Evolutionary conservation across 2,888 invertebrate species (phyloP), one percentile per base, ranked within the genome.

Genomic region (Eilema depressum): DNA sequence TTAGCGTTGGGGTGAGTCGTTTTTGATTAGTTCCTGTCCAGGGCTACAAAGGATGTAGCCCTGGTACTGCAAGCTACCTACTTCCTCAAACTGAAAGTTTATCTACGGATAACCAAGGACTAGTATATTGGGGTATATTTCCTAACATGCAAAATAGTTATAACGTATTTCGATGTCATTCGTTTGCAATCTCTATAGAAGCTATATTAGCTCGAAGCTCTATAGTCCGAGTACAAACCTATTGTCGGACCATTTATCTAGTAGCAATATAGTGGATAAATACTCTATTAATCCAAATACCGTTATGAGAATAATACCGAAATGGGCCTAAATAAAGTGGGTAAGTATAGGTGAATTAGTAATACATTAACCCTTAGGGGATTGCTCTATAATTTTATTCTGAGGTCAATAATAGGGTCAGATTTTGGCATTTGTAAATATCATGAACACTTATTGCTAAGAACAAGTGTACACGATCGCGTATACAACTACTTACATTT

Each of bases 381-480:
- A 77, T 74, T 70, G 73, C 70, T 78, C 78, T 79, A 71, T 78
- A 83, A 82, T 83, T 78, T 76, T 77, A 79, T 80, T 79, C 74
- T 76, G 68, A 72, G 88, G 86, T 87, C 86, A 85, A 80, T 77
- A 79, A 75, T 75, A 69, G 87, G 88, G 89, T 90, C 89, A 89
- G 79, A 74, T 81, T 83, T 88, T 90, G 92, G 88, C 91, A 92
- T 92, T 92, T 91, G 85, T 86, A 86, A 89, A 88, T 87, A 85
- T 85, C 88, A 85, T 85, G 86, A 83, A 84, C 83, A 84, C 80
- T 83, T 86, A 81, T 75, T 70, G 73, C 76, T 80, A 84, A 7
- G 26, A 85, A 87, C 84, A 75, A 74, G 71, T 69, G 68, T 26
- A 68, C 70, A 75, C 75, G 69, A 71, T 77, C 78, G 71, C 8